phyloP scores from a whole-genome alignment of 2,113 vertebrate species.

The Larimichthys polyactis region DNA sequence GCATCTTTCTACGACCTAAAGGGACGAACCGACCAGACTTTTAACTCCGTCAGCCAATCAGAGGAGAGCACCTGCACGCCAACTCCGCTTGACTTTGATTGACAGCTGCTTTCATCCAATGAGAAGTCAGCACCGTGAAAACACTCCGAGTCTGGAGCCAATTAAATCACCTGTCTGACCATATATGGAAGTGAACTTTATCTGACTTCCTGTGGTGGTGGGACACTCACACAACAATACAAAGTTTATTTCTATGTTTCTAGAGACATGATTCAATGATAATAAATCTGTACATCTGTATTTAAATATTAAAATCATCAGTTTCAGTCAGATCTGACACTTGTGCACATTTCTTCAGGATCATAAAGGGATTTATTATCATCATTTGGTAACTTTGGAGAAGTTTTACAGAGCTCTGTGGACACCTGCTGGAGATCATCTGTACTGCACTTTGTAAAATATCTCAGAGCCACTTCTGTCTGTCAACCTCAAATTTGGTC shows the following conservation, averaged over 20 bases:
- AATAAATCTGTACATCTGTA: not conserved
- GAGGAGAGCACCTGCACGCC: rapidly evolving
- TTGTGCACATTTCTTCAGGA: not conserved
- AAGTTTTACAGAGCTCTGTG: constrained; percentile 7
- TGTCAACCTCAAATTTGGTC: not conserved
- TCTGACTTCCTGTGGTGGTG: rapidly evolving
- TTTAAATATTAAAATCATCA: not conserved
- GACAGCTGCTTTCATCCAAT: constrained; percentile 26
- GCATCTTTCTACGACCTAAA: not conserved
- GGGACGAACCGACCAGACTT: rapidly evolving
- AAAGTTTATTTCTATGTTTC: not conserved
- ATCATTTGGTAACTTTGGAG: constrained; percentile 8
- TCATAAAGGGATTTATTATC: not conserved
- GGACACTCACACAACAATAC: not conserved
- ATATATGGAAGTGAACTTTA: not conserved
- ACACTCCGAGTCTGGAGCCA: not conserved
- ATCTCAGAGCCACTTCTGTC: not conserved
- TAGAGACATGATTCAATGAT: rapidly evolving
- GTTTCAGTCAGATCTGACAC: not conserved
- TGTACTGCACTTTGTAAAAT: constrained; percentile 33
- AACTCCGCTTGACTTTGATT: rapidly evolving
- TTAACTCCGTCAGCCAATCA: constrained; percentile 31
- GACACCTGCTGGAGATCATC: constrained; percentile 23
- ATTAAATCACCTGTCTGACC: not conserved
- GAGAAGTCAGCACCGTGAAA: constrained; percentile 6